phyloP scores from a whole-genome alignment of 2,113 vertebrate genomes.

The Camelus dromedarius region DNA sequence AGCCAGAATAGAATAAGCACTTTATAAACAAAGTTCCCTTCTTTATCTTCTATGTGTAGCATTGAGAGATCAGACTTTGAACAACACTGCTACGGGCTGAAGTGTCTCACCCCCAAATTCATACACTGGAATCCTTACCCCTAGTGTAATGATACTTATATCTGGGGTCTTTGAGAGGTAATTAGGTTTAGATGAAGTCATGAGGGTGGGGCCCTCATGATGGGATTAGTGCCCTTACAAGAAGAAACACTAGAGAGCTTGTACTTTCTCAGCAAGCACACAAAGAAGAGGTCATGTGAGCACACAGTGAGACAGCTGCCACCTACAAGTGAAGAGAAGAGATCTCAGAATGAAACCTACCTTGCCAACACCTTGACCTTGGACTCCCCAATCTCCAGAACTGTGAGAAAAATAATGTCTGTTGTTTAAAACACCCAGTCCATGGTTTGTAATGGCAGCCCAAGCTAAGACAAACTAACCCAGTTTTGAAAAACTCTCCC shows the following conservation, averaged over 20 bases:
- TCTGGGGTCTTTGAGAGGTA: background rate
- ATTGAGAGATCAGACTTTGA: conserved; percentile 35
- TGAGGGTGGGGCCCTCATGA: background rate
- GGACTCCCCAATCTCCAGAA: background rate
- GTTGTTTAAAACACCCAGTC: background rate
- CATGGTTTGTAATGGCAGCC: background rate
- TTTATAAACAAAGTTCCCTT: conserved; percentile 37
- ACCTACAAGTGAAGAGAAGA: background rate
- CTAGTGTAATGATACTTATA: background rate
- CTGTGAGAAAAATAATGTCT: background rate
- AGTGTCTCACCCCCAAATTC: background rate
- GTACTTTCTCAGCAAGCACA: background rate
- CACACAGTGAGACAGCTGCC: background rate
- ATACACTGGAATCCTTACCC: background rate
- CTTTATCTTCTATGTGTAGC: background rate
- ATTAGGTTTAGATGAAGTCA: background rate
- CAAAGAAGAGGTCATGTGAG: background rate
- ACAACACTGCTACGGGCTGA: background rate
- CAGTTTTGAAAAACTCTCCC: conserved; percentile 41
- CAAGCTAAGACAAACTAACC: background rate
- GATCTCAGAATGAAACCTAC: background rate
- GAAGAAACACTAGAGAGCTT: background rate
- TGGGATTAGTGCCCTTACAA: background rate
- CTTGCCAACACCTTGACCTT: background rate
- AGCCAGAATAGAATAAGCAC: background rate